Evolutionary conservation across 1,140 invertebrate genomes (phyloP), one percentile per base, ranked within the genome.

Genomic region (Latrodectus geometricus): DNA sequence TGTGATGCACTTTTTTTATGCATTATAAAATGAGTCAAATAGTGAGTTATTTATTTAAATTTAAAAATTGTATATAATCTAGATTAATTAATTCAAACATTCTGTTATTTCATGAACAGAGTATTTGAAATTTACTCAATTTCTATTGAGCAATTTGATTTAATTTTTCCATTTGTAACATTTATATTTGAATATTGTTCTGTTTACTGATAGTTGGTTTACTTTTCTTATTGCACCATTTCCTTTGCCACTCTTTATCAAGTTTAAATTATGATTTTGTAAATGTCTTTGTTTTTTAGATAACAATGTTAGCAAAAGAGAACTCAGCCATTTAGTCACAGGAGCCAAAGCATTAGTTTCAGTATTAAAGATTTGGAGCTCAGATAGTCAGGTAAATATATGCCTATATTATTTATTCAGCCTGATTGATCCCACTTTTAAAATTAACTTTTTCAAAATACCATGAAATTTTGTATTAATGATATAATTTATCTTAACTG

Each of bases 371-470:
- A 81, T 84, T 8, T 88, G 88, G 88, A 87, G 85, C 23, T 87
- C 85, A 20, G 85, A 87, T 52, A 87, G 85, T 74, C 85, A 87
- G 70, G 85, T 87, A 66, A 68, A 89, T 88, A 91, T 91, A 86
- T 89, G 8, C 11, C 17, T 56, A 9, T 56, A 35, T 35, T 35
- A 35, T 35, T 35, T 35, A 35, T 35, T 35, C 35, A 35, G 1
- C 35, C 35, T 35, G 5, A 35, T 35, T 35, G 35, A 35, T 3
- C 94, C 61, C n/a, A 65, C n/a, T 14, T 65, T 17, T 61, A 61
- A 61, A 61, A 61, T 17, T 61, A 61, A 61, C 17, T 61, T 65
- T 65, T 65, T 65, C 12, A 3, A 2, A 15, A 11, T 61, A 61
- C 17, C 3, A n/a, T 7, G 61, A 65, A 15, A 65, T n/a, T 17